phyloP scores from a whole-genome alignment of 1,140 invertebrate species.

The Aphidius ervi region DNA sequence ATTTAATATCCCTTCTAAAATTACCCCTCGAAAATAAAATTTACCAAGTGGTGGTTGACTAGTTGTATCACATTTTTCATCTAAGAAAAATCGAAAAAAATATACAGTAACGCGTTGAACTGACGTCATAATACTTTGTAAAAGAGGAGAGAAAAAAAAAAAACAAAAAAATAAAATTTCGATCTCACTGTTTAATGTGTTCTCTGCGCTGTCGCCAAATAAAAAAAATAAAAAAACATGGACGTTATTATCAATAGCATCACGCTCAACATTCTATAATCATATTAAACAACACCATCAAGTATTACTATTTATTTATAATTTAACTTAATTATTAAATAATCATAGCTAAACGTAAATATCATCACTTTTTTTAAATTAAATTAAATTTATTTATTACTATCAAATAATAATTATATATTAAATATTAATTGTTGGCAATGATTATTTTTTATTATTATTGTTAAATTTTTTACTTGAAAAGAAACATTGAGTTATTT shows the following conservation, averaged over 20 bases:
- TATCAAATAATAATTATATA: not conserved
- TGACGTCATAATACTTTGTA: not conserved
- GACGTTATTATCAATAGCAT: slow-evolving; percentile 15
- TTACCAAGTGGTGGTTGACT: no score
- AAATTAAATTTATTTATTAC: not conserved
- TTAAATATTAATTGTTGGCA: no score
- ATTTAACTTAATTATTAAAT: not conserved
- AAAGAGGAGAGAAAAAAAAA: no score
- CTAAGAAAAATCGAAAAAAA: not conserved
- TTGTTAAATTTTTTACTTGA: slow-evolving; percentile 3
- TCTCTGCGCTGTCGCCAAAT: no score
- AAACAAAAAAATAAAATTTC: no score
- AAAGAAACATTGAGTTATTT: not conserved
- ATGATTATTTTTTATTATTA: no score
- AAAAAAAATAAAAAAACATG: slow-evolving; percentile 7
- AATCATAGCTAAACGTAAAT: no score
- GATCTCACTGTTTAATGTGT: no score
- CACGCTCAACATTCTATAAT: slow-evolving; percentile 4
- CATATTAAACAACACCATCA: not conserved
- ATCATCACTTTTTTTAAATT: no score
- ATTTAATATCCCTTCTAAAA: no score
- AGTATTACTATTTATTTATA: no score
- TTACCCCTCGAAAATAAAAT: no score
- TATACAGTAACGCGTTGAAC: not conserved
- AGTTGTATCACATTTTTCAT: not conserved